Evolutionary conservation across 1,140 invertebrate species (phyloP), one percentile per base, ranked within the genome.

Genomic region (Sinonovacula constricta): DNA sequence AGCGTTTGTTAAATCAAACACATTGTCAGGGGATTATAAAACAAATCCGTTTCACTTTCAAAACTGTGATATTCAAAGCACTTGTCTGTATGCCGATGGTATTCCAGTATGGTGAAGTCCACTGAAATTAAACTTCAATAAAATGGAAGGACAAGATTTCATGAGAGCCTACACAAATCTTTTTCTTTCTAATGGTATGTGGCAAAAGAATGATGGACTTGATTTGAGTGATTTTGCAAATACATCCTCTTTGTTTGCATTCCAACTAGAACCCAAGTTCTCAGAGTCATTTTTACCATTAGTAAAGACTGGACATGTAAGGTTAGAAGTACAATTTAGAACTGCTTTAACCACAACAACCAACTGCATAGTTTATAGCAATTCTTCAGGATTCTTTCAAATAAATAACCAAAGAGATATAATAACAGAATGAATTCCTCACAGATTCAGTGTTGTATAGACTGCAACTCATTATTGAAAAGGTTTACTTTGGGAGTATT

Each of bases 21-120:
- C n/a, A n/a, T n/a, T n/a, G n/a, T n/a, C n/a, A n/a, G n/a, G n/a
- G 12, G 71, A 75, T 54, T 75, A 75, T 65, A 75, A 65, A 54
- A 65, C 60, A 65, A 75, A 75, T 65, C 71, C 59, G 36, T 75
- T 75, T 60, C 34, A 71, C 31, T 71, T 62, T 39, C 18, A 45
- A 33, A 71, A n/a, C n/a, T n/a, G n/a, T n/a, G n/a, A n/a, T n/a
- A n/a, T n/a, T n/a, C n/a, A n/a, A n/a, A n/a, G n/a, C n/a, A n/a
- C n/a, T n/a, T n/a, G n/a, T n/a, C n/a, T n/a, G n/a, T n/a, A n/a
- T n/a, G n/a, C n/a, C n/a, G 71, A 75, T 75, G 71, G 71, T 14
- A 22, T 63, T 33, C 57, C 57, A 54, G 30, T 65, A 10, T 18
- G 34, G 22, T 56, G 34, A 31, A 62, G 53, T 72, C 57, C 70